phyloP scores from a whole-genome alignment of 2,797 vertebrate genomes.

The Cyprinodon diabolis region DNA sequence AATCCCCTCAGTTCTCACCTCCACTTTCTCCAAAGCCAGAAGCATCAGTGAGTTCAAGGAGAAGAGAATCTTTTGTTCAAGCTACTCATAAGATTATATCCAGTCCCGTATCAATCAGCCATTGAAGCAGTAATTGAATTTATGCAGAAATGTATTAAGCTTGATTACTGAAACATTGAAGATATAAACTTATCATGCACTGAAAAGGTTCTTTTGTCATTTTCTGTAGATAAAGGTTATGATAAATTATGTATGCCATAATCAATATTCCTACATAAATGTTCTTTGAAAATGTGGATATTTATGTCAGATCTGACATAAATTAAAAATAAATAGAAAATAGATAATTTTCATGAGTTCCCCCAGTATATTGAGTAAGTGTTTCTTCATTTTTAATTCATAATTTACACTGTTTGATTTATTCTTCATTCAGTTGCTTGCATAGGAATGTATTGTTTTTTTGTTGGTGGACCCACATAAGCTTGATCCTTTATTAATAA shows the following conservation, averaged over 20 bases:
- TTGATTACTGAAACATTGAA: background rate
- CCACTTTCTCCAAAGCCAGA: slow-evolving; percentile 1
- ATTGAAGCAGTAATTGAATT: slow-evolving; percentile 8
- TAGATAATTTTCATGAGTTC: background rate
- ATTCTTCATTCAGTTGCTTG: too few relatives aligned
- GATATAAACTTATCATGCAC: background rate
- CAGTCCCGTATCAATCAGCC: background rate
- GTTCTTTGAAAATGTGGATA: background rate
- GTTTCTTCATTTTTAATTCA: too few relatives aligned
- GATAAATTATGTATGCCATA: background rate
- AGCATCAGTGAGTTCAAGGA: slow-evolving; percentile 13
- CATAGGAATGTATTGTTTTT: too few relatives aligned
- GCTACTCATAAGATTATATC: slow-evolving; percentile 3
- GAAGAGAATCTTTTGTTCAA: slow-evolving; percentile 2
- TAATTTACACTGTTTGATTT: too few relatives aligned
- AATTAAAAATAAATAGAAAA: too few relatives aligned
- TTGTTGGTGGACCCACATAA: too few relatives aligned
- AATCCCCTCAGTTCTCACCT: slow-evolving; percentile 4
- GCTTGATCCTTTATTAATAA: too few relatives aligned
- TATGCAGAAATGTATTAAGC: background rate
- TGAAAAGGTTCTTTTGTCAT: background rate
- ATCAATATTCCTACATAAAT: background rate
- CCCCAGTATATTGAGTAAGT: too few relatives aligned
- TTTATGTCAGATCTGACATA: background rate
- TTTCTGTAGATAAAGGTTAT: background rate